Conservation (phyloP, 2,888 invertebrate species). For the Onthophagus sagittarius region DNA sequence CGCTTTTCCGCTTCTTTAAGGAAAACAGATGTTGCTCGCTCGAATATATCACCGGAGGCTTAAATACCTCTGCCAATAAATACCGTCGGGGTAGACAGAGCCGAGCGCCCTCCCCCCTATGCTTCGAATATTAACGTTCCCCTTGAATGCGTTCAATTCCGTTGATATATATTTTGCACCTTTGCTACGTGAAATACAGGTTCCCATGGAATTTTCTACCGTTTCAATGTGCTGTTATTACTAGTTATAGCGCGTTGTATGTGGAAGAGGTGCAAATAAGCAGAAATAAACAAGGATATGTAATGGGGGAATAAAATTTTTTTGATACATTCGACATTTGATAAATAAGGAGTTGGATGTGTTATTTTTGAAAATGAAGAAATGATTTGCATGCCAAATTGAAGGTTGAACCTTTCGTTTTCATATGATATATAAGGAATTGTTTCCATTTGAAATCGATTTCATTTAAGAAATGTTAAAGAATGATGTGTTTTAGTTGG, state of each 20-base stretch:
- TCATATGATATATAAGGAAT: too few species aligned
- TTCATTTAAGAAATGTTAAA: too few species aligned
- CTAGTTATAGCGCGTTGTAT: not conserved
- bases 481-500: too few species aligned
- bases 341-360: too few species aligned
- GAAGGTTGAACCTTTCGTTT: too few species aligned
- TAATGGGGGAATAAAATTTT: too few species aligned
- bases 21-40: not conserved
- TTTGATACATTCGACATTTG: too few species aligned
- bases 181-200: not conserved
- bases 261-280: too few species aligned
- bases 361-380: too few species aligned
- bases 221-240: not conserved
- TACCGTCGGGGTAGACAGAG: not conserved
- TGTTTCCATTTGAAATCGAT: too few species aligned
- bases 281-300: too few species aligned
- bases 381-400: too few species aligned
- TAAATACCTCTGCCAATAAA: not conserved
- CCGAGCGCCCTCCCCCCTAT: not conserved
- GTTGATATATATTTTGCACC: not conserved
- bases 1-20: not conserved
- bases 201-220: not conserved
- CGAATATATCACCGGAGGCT: not conserved
- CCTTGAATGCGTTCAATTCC: not conserved
- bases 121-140: not conserved